These are phyloP conservation scores for Eremobia ochroleuca DNA, from an alignment of 2,888 invertebrate genomes.

Conservation along the genomic window DNA sequence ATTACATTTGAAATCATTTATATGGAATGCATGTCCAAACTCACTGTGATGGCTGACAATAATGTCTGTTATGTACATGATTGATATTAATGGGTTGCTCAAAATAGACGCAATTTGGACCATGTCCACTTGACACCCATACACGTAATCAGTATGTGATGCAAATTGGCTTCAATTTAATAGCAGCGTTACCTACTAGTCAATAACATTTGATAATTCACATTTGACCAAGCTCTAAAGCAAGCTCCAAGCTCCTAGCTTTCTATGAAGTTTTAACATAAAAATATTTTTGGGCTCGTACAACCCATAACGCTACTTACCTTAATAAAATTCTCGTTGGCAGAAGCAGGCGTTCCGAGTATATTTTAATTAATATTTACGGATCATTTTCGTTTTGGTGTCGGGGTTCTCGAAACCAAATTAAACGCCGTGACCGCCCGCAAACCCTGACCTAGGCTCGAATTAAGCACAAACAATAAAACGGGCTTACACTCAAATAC, in stretches of 20 bases:
- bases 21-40: neutral
- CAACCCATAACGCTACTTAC: constrained; percentile 45
- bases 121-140: neutral
- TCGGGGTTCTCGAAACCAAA: constrained; percentile 71
- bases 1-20: constrained; percentile 10
- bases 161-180: constrained; percentile 1
- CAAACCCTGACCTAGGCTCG: constrained; percentile 71
- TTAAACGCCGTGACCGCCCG: constrained; percentile 70
- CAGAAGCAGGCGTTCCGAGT: constrained; percentile 7
- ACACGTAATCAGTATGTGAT: neutral
- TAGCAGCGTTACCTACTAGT: neutral
- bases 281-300: neutral
- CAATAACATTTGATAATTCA: neutral
- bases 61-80: neutral
- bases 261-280: neutral
- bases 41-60: neutral
- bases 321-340: constrained; percentile 21
- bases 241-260: too few species aligned
- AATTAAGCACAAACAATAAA: constrained; percentile 79
- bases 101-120: constrained; percentile 17
- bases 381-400: constrained; percentile 68
- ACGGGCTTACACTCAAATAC: constrained; percentile 70
- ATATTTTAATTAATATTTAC: constrained; percentile 47
- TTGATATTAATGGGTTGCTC: constrained; percentile 21
- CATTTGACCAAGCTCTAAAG: neutral